Percentiles rank a stretch among this genome's conserved stretches.
Evolutionary conservation across 2,797 vertebrate species (phyloP).

Genomic region (Etheostoma perlongum): DNA sequence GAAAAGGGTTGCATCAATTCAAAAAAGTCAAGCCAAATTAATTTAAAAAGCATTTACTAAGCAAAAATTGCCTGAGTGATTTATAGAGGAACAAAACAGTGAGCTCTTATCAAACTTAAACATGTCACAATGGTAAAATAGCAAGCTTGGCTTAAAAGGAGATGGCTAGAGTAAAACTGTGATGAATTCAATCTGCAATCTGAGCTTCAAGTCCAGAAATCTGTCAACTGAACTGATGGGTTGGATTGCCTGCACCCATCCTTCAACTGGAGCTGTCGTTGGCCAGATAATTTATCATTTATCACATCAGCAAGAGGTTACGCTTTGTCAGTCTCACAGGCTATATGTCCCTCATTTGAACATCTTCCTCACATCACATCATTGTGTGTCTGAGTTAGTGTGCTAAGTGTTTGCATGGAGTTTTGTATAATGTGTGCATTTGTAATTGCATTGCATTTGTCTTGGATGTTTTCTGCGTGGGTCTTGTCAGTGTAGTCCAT

Average conservation of each 20-base stretch:
- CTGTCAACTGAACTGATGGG: slow-evolving; percentile 76
- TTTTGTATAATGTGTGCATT: neutral
- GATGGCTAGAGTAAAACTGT: slow-evolving; percentile 25
- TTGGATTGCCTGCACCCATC: slow-evolving; percentile 67
- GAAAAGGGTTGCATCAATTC: slow-evolving; percentile 19
- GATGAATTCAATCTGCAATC: slow-evolving; percentile 56
- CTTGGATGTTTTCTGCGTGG: neutral
- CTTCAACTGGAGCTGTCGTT: slow-evolving; percentile 70
- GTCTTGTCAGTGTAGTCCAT: neutral
- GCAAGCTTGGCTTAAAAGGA: slow-evolving; percentile 31
- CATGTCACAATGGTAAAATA: slow-evolving; percentile 33
- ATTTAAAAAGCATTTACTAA: slow-evolving; percentile 19
- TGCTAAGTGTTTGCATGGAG: neutral
- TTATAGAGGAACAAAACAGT: slow-evolving; percentile 20
- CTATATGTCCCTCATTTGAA: slow-evolving; percentile 66
- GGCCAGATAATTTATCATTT: slow-evolving; percentile 68
- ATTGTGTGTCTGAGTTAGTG: neutral
- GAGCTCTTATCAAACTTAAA: slow-evolving; percentile 10
- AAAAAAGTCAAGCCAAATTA: slow-evolving; percentile 34
- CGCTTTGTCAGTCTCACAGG: slow-evolving; percentile 53
- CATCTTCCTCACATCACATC: slow-evolving; percentile 50
- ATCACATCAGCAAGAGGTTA: slow-evolving; percentile 65
- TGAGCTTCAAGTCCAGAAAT: slow-evolving; percentile 67
- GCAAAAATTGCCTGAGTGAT: slow-evolving; percentile 21
- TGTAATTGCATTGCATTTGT: neutral